phyloP scores from a whole-genome alignment of 92 coral and sea anemone genomes.

The Bergia puertoricense region DNA sequence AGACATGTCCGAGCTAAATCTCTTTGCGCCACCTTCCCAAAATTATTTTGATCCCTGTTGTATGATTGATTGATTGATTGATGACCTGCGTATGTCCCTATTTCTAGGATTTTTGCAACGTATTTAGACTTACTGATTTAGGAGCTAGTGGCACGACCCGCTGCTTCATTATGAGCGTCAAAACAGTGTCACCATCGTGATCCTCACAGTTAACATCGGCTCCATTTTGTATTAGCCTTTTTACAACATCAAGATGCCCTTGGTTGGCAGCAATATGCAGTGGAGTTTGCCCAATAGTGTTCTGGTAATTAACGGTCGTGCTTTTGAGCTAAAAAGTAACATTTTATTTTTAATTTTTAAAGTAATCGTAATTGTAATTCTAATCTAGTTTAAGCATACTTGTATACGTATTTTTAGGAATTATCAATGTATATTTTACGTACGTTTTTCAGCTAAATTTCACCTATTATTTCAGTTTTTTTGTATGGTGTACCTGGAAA shows the following conservation, averaged over 20 bases:
- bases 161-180: background rate
- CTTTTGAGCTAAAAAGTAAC: background rate
- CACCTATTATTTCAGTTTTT: too few relatives aligned
- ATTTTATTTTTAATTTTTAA: background rate
- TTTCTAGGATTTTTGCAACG: background rate
- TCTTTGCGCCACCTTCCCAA: too few relatives aligned
- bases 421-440: too few relatives aligned
- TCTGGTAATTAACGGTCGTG: background rate
- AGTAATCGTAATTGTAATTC: too few relatives aligned
- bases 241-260: background rate
- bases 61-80: too few relatives aligned
- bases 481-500: background rate
- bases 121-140: background rate
- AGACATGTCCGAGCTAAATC: too few relatives aligned
- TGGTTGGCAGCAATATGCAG: slow-evolving; percentile 19
- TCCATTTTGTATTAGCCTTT: background rate
- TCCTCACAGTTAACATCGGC: background rate
- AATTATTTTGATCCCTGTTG: too few relatives aligned
- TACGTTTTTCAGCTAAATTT: too few relatives aligned
- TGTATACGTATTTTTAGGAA: too few relatives aligned
- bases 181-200: slow-evolving; percentile 2
- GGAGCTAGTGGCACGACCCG: background rate
- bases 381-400: too few relatives aligned
- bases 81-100: too few relatives aligned
- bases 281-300: slow-evolving; percentile 2